Conservation (phyloP, 2,113 vertebrate species). For the Rhinichthys klamathensis region DNA sequence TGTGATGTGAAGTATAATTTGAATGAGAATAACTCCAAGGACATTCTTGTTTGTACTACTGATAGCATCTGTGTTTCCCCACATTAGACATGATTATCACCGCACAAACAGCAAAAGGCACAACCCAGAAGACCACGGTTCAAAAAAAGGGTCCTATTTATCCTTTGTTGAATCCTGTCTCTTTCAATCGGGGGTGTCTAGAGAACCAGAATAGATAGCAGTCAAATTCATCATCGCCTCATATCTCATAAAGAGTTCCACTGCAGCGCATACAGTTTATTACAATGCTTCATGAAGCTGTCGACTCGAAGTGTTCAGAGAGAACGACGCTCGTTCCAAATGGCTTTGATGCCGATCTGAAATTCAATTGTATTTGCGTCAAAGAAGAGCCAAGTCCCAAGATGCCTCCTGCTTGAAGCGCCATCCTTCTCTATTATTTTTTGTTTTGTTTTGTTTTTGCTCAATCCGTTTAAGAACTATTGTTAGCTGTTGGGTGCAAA, state of each 20-base stretch:
- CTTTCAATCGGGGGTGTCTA: background rate
- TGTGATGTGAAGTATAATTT: constrained; percentile 69
- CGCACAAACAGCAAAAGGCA: constrained; percentile 36
- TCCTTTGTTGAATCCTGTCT: background rate
- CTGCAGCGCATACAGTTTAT: constrained; percentile 32
- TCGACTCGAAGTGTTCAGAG: constrained; percentile 26
- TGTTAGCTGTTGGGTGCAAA: constrained; percentile 6
- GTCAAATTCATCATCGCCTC: constrained; percentile 19
- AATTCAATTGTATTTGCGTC: constrained; percentile 38
- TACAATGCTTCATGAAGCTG: constrained; percentile 52
- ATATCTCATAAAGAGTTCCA: constrained; percentile 33
- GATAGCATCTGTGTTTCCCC: constrained; percentile 59
- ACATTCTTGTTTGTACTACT: constrained; percentile 59
- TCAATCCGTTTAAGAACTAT: constrained; percentile 20
- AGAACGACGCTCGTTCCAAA: background rate
- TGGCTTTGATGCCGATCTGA: constrained; percentile 10
- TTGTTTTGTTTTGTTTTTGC: background rate
- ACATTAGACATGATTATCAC: constrained; percentile 53
- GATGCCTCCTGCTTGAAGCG: constrained; percentile 1
- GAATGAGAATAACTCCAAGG: constrained; percentile 73
- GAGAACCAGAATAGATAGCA: constrained; percentile 22
- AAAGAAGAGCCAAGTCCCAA: constrained; percentile 9
- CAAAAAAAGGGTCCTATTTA: background rate
- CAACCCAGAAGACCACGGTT: background rate
- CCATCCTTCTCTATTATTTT: background rate